Conservation (phyloP, 2,113 vertebrate species). For the Amazona guildingii region DNA sequence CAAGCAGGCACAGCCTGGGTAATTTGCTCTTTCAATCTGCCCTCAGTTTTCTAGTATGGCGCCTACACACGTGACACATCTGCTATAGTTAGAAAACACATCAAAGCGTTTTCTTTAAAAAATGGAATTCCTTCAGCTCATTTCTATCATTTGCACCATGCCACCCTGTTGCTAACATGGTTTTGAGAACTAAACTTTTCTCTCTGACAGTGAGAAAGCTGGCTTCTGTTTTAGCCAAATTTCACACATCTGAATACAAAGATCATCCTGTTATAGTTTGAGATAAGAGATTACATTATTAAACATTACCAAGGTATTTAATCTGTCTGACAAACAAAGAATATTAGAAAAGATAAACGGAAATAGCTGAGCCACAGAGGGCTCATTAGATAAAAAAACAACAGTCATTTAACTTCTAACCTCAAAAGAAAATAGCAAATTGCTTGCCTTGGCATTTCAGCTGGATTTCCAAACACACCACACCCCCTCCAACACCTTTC, state of each 20-base stretch:
- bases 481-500: neutral
- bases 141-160: neutral
- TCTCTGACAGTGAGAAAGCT: neutral
- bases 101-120: neutral
- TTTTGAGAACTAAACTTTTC: neutral
- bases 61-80: neutral
- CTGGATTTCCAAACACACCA: neutral
- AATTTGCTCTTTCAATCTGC: neutral
- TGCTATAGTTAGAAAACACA: neutral
- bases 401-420: neutral
- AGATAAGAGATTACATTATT: constrained; percentile 15
- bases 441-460: neutral
- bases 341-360: constrained; percentile 2
- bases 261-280: neutral
- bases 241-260: neutral
- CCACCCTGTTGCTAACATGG: fast-evolving
- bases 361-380: neutral
- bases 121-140: neutral
- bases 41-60: neutral
- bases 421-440: neutral
- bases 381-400: neutral
- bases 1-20: neutral
- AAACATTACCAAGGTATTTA: constrained; percentile 1
- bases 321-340: constrained; percentile 24
- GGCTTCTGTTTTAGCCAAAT: neutral